Base-by-base conservation (phyloP, 2,888 invertebrate species). In the Plemyria rubiginata region DNA sequence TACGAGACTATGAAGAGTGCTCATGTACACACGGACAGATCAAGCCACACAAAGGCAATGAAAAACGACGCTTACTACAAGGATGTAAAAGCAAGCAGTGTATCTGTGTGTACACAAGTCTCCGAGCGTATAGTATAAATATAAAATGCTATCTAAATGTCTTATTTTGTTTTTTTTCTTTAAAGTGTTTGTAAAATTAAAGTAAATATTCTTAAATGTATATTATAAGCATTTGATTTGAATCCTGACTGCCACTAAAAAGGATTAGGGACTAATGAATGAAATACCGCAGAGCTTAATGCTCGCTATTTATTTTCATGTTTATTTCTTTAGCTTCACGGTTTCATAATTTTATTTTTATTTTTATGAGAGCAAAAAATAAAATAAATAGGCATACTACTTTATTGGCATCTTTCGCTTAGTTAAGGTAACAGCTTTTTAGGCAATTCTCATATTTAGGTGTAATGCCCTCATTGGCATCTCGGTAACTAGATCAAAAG, bases 1-100 rank as follows among this genome's bases (percentile, higher is more conserved):
- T 74, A 77, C 67, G 38, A 57, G 72, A 63, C 67, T 70, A 70
- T 68, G 70, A 70, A 66, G 62, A 64, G 67, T 52, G 66, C 62
- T 72, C 66, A 67, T 66, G 64, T 74, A 67, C 22, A 22, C 22
- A 22, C 22, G 22, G 22, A 22, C 22, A 22, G 22, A 22, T 22
- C 22, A 1, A 22, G 22, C 22, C 3, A 22, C 22, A 22, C 22
- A 22, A 22, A 22, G 22, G 22, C 3, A 22, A 22, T 22, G 22
- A 22, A 22, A 22, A 22, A 22, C 22, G 22, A 22, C 22, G 22
- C 22, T 22, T 22, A 22, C 22, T 22, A 22, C 22, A 22, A 22
- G 22, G 22, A 22, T 3, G 22, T 22, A 22, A 22, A 22, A 22
- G 22, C 22, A 3, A 22, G 22, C 22, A 22, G 22, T 22, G 22